A percentile compares a stretch with the other conserved stretches of the same genome.
Evolutionary conservation across 2,797 vertebrate genomes (phyloP).

Genomic region (Acipenser oxyrinchus): DNA sequence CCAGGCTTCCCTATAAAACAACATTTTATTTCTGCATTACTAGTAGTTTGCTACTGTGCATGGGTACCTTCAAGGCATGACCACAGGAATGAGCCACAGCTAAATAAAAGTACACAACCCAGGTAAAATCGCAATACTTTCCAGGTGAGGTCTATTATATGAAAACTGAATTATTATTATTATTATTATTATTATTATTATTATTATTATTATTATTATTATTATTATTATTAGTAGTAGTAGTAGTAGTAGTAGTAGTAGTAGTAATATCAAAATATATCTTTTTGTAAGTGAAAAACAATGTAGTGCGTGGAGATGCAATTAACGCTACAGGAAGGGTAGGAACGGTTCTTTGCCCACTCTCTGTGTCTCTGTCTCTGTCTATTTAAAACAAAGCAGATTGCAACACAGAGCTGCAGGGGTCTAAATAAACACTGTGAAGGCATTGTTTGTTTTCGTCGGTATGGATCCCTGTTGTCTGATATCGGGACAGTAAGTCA

Average conservation of each 20-base stretch:
- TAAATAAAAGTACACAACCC: neutral
- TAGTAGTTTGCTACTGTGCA: constrained; percentile 51
- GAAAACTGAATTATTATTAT: too few species aligned
- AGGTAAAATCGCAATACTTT: too few species aligned
- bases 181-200: too few species aligned
- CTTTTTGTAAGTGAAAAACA: too few species aligned
- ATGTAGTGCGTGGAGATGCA: too few species aligned
- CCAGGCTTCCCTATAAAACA: neutral
- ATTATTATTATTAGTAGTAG: too few species aligned
- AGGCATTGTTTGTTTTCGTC: constrained; percentile 81
- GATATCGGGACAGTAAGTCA: constrained; percentile 69
- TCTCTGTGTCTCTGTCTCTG: constrained; percentile 28
- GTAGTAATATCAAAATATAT: too few species aligned
- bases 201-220: too few species aligned
- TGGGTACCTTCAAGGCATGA: constrained; percentile 59
- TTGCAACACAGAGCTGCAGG: constrained; percentile 73
- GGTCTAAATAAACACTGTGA: constrained; percentile 83
- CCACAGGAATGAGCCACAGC: constrained; percentile 45
- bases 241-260: too few species aligned
- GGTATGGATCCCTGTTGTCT: constrained; percentile 56
- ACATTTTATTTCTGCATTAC: constrained; percentile 24
- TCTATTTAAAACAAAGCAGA: constrained; percentile 51
- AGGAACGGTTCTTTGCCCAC: constrained; percentile 34
- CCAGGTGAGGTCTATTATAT: too few species aligned
- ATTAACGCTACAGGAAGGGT: too few species aligned